A percentile compares a stretch with the other conserved stretches of the same genome.
Evolutionary conservation across 2,888 invertebrate species (phyloP).

Genomic region (Erpobdella octoculata): DNA sequence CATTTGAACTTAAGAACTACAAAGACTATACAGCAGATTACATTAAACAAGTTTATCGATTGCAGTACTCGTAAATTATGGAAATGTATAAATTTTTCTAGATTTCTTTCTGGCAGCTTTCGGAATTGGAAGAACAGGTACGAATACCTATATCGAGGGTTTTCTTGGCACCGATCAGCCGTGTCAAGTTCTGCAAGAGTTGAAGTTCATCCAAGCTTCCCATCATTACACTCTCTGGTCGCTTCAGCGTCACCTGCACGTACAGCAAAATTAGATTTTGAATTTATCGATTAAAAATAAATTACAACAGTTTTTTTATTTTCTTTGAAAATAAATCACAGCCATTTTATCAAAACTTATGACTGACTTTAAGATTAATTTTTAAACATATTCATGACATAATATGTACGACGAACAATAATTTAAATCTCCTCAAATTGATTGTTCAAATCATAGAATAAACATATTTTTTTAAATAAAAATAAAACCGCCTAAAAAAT

Average conservation of each 20-base stretch:
- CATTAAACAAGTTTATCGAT: too few relatives aligned
- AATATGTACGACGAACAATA: too few relatives aligned
- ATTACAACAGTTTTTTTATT: neutral
- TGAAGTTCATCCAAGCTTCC: conserved; percentile 38
- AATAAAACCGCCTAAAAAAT: neutral
- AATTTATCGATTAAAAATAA: neutral
- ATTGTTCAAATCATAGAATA: too few relatives aligned
- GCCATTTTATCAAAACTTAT: neutral
- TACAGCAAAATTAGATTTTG: too few relatives aligned
- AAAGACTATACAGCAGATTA: too few relatives aligned
- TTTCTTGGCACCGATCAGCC: conserved; percentile 45
- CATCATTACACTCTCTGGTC: conserved; percentile 30
- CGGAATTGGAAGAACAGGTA: too few relatives aligned
- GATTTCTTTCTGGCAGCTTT: too few relatives aligned
- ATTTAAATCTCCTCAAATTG: too few relatives aligned
- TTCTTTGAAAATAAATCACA: neutral
- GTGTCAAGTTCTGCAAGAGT: conserved; percentile 41
- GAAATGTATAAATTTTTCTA: too few relatives aligned
- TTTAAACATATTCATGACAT: neutral
- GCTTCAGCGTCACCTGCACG: conserved; percentile 31
- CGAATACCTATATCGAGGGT: conserved; percentile 49
- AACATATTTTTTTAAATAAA: neutral
- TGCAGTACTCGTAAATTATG: too few relatives aligned
- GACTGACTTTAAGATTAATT: too few relatives aligned
- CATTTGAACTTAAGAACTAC: too few relatives aligned